phyloP scores from a whole-genome alignment of 2,113 vertebrate genomes.

The Petroica traversi region DNA sequence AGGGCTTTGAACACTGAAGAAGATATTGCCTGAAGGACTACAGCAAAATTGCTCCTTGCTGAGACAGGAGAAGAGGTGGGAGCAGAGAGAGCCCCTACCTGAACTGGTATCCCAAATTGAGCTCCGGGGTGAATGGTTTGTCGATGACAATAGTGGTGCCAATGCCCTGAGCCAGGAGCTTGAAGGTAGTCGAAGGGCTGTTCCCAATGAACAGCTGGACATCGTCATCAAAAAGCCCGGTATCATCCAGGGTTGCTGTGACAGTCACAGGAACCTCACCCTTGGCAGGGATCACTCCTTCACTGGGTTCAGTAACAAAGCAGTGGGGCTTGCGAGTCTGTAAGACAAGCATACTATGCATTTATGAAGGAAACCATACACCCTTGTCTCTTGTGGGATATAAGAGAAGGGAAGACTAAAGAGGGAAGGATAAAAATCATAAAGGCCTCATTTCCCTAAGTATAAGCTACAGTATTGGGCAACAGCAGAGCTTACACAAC shows the following conservation, averaged over 20 bases:
- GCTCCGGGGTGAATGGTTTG: slow-evolving; percentile 75
- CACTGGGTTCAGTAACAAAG: slow-evolving; percentile 79
- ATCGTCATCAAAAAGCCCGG: slow-evolving; percentile 66
- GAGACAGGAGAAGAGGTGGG: accelerated
- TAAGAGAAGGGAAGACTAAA: neutral
- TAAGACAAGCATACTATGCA: neutral
- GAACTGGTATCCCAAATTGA: slow-evolving; percentile 84
- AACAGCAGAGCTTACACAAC: neutral
- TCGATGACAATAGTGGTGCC: slow-evolving; percentile 86
- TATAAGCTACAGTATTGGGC: neutral
- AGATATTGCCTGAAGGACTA: neutral
- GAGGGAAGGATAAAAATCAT: neutral
- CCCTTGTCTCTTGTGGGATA: neutral
- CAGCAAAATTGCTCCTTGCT: neutral
- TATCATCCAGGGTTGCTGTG: slow-evolving; percentile 81
- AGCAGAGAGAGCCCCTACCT: slow-evolving; percentile 70
- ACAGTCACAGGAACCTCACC: slow-evolving; percentile 69
- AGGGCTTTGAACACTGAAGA: neutral
- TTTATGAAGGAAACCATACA: neutral
- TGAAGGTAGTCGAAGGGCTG: slow-evolving; percentile 58
- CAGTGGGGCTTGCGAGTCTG: slow-evolving; percentile 68
- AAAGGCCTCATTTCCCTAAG: neutral
- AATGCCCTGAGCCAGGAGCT: slow-evolving; percentile 74
- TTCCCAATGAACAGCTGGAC: slow-evolving; percentile 74
- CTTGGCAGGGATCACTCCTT: slow-evolving; percentile 78